These are phyloP conservation scores for Steromphala cineraria DNA, from an alignment of 2,888 invertebrate species.

Conservation along the genomic window DNA sequence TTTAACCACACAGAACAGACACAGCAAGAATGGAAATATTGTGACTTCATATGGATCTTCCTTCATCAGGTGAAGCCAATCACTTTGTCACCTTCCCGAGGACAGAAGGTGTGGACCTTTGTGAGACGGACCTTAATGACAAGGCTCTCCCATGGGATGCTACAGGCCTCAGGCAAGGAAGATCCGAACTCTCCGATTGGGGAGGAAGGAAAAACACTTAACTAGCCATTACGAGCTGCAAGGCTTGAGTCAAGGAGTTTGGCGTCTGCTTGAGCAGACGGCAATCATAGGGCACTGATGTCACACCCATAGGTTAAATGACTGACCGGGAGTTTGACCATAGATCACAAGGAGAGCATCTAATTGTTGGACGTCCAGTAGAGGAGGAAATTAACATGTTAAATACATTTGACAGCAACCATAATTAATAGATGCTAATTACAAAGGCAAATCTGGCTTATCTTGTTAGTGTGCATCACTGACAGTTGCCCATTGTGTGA, in stretches of 20 bases:
- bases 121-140: neutral
- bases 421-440: neutral
- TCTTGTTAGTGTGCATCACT: neutral
- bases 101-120: neutral
- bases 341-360: neutral
- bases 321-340: constrained; percentile 1
- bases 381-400: neutral
- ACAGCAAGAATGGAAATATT: too few relatives aligned
- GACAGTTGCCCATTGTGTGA: neutral
- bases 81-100: too few relatives aligned
- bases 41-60: too few relatives aligned
- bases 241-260: constrained; percentile 10
- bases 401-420: neutral
- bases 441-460: neutral
- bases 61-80: too few relatives aligned
- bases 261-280: neutral
- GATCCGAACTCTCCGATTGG: neutral
- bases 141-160: neutral
- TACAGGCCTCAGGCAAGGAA: neutral
- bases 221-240: constrained; percentile 16
- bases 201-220: neutral
- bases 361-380: neutral
- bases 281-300: neutral
- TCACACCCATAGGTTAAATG: neutral
- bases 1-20: too few relatives aligned